phyloP scores from a whole-genome alignment of 2,888 invertebrate genomes.

The Cactoblastis cactorum region DNA sequence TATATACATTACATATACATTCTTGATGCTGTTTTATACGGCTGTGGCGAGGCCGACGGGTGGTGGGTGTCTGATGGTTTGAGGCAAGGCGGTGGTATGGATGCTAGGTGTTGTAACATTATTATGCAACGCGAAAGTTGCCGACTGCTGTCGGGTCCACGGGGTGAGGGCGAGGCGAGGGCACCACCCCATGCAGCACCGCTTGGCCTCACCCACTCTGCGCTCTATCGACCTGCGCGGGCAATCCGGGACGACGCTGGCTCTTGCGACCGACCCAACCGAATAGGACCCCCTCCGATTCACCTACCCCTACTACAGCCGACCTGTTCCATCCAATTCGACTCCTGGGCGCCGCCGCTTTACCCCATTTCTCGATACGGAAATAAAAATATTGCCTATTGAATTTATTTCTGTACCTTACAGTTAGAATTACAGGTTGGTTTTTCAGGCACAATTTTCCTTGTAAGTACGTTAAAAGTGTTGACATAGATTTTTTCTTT shows the following conservation, averaged over 20 bases:
- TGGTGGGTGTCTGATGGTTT: conserved; percentile 18
- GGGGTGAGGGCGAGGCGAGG: conserved; percentile 74
- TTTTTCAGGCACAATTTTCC: too few species aligned
- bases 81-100: conserved; percentile 26
- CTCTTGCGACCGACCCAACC: conserved; percentile 45
- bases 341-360: conserved; percentile 34
- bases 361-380: conserved; percentile 28
- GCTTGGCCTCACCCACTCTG: conserved; percentile 63
- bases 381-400: conserved; percentile 29
- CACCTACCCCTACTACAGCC: conserved; percentile 28
- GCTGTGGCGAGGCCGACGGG: conserved; percentile 14
- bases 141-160: conserved; percentile 39
- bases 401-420: conserved; percentile 21
- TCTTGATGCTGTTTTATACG: neutral
- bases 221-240: conserved; percentile 76
- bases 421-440: too few species aligned
- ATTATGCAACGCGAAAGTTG: conserved; percentile 60
- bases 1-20: too few species aligned
- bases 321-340: conserved; percentile 38
- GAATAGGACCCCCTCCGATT: conserved; percentile 46
- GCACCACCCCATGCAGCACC: conserved; percentile 64
- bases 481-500: too few species aligned
- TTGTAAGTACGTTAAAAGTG: too few species aligned
- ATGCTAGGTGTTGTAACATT: conserved; percentile 47
- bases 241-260: conserved; percentile 49